phyloP scores from a whole-genome alignment of 2,888 invertebrate species.

The Troides aeacus region DNA sequence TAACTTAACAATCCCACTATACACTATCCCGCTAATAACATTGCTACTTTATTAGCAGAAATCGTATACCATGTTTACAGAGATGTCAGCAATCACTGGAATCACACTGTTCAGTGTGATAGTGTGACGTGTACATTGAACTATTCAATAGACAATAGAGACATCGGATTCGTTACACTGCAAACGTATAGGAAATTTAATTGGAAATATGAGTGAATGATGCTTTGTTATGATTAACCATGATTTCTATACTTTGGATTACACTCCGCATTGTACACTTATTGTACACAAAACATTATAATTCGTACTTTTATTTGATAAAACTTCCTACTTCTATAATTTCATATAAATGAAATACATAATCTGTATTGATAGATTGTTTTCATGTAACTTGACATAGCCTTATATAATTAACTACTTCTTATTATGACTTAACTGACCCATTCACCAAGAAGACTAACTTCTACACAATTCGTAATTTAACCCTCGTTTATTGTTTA shows the following conservation, averaged over 20 bases:
- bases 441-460: background rate
- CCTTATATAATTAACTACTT: background rate
- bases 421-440: background rate
- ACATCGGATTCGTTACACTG: constrained; percentile 70
- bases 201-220: constrained; percentile 71
- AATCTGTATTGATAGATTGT: background rate
- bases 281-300: background rate
- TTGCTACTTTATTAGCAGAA: constrained; percentile 23
- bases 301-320: background rate
- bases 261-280: background rate
- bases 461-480: background rate
- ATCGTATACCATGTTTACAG: constrained; percentile 48
- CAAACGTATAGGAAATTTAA: constrained; percentile 73
- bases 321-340: background rate
- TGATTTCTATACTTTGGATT: constrained; percentile 45
- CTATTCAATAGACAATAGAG: constrained; percentile 71
- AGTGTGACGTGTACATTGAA: constrained; percentile 51
- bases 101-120: constrained; percentile 53
- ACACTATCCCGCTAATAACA: background rate
- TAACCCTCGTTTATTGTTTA: background rate
- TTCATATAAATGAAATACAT: background rate
- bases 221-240: constrained; percentile 56
- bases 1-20: background rate
- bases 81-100: constrained; percentile 57
- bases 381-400: background rate